Evolutionary conservation across 2,113 vertebrate genomes (phyloP).

Genomic region (Taxidea taxus): DNA sequence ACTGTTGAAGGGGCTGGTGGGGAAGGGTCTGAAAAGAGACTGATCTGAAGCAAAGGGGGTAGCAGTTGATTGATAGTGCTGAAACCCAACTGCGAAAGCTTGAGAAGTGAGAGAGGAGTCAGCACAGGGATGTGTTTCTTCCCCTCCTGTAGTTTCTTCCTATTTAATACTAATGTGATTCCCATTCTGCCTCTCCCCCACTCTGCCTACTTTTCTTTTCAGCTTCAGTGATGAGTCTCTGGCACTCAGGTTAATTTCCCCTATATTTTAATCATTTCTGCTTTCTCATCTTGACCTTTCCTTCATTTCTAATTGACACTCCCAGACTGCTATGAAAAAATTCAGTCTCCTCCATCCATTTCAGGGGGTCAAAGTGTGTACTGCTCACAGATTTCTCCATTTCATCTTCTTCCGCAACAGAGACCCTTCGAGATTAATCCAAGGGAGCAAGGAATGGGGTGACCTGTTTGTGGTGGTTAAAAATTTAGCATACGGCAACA

Average conservation of each 20-base stretch:
- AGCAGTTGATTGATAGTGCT: not conserved
- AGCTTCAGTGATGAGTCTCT: slow-evolving; percentile 11
- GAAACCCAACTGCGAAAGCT: not conserved
- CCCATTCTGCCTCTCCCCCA: not conserved
- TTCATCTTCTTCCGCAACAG: slow-evolving; percentile 22
- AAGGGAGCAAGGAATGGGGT: slow-evolving; percentile 8
- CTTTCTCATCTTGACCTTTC: slow-evolving; percentile 54
- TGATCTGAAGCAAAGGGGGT: not conserved
- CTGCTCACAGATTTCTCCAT: not conserved
- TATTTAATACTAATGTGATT: not conserved
- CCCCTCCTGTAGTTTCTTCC: not conserved
- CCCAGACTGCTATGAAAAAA: slow-evolving; percentile 29
- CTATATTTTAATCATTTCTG: slow-evolving; percentile 53
- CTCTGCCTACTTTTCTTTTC: not conserved
- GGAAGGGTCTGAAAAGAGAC: not conserved
- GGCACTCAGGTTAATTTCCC: slow-evolving; percentile 30
- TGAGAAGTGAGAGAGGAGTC: not conserved
- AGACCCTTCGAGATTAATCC: not conserved
- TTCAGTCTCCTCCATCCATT: slow-evolving; percentile 22
- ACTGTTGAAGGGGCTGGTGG: not conserved
- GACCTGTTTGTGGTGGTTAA: slow-evolving; percentile 29
- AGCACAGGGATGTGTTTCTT: not conserved
- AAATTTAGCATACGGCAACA: not conserved
- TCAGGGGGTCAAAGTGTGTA: not conserved
- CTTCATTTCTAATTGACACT: slow-evolving; percentile 51